These are phyloP conservation scores for Rhamphomyia laevipes DNA, from an alignment of 2,888 invertebrate species.

Conservation along the genomic window DNA sequence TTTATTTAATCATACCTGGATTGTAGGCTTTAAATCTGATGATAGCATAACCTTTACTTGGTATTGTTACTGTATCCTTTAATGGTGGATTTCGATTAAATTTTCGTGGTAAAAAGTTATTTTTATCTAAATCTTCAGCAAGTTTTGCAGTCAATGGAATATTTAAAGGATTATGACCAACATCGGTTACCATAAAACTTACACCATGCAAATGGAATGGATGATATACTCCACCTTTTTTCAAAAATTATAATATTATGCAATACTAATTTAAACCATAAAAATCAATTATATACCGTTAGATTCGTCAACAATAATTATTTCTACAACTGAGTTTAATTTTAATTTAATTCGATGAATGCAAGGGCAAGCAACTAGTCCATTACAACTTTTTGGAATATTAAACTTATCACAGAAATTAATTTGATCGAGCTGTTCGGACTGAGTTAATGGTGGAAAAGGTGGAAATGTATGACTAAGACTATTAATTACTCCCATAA, in stretches of 20 bases:
- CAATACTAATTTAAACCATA: background rate
- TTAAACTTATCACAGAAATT: constrained; percentile 19
- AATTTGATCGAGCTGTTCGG: constrained; percentile 22
- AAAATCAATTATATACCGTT: constrained; percentile 19
- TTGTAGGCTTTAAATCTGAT: constrained; percentile 25
- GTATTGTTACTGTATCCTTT: constrained; percentile 31
- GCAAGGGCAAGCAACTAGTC: too few relatives aligned
- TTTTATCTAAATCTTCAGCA: constrained; percentile 21
- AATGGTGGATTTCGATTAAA: constrained; percentile 19
- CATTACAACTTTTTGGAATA: too few relatives aligned
- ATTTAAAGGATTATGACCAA: constrained; percentile 19
- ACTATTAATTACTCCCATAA: constrained; percentile 51
- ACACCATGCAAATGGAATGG: constrained; percentile 34
- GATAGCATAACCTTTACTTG: constrained; percentile 27
- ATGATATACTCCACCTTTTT: constrained; percentile 27
- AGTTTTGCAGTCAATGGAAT: constrained; percentile 18
- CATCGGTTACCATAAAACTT: constrained; percentile 29
- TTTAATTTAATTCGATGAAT: constrained; percentile 16
- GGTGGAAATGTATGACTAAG: constrained; percentile 65
- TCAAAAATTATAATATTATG: constrained; percentile 14
- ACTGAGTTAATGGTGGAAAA: constrained; percentile 64
- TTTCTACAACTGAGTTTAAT: constrained; percentile 23
- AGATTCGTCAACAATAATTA: constrained; percentile 29
- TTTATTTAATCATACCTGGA: constrained; percentile 18
- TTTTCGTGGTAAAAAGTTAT: constrained; percentile 12